phyloP scores from a whole-genome alignment of 2,888 invertebrate species.

The Hypomecis punctinalis region DNA sequence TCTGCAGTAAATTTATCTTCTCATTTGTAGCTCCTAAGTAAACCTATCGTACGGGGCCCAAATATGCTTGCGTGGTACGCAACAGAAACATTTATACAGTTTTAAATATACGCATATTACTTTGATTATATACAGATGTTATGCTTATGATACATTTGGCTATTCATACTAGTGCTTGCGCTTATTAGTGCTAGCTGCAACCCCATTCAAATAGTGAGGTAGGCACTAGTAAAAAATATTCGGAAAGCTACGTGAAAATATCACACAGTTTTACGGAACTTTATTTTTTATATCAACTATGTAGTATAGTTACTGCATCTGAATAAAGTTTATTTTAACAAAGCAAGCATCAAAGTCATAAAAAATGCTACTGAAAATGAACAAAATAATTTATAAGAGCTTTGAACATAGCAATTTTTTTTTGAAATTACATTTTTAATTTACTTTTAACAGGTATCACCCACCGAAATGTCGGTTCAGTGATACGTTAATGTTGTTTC shows the following conservation, averaged over 20 bases:
- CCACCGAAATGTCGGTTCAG: slow-evolving; percentile 10
- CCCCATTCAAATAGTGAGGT: background rate
- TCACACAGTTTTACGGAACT: background rate
- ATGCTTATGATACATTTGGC: background rate
- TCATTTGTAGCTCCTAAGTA: background rate
- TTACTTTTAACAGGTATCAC: background rate
- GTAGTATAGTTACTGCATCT: no score
- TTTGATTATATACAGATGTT: background rate
- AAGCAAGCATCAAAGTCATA: no score
- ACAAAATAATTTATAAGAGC: no score
- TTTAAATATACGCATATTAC: background rate
- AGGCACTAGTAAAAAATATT: background rate
- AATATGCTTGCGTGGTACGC: no score
- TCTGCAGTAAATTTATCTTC: no score
- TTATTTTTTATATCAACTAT: no score
- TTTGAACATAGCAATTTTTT: no score
- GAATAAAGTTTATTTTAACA: no score
- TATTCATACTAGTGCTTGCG: background rate
- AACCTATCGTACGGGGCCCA: no score
- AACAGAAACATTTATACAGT: background rate
- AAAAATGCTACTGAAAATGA: no score
- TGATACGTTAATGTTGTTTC: slow-evolving; percentile 33
- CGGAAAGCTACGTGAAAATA: background rate
- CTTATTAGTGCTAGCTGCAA: background rate
- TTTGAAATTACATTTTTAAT: background rate